These are phyloP conservation scores for Notarius lentiginosus DNA, from an alignment of 2,113 vertebrate species.

Conservation along the genomic window DNA sequence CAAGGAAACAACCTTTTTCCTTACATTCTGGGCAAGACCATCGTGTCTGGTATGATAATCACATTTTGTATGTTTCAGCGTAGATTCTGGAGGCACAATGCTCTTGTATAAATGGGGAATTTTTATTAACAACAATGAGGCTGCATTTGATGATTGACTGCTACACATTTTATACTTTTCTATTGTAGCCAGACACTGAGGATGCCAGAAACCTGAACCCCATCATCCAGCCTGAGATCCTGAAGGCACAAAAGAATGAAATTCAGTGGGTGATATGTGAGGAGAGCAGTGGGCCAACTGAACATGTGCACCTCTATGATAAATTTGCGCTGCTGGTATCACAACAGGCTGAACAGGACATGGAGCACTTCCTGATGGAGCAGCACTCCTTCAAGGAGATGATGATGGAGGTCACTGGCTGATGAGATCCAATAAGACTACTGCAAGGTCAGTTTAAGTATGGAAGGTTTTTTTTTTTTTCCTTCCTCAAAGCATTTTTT, in stretches of 20 bases:
- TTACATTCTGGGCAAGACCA: too few relatives aligned
- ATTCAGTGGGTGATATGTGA: slow-evolving; percentile 70
- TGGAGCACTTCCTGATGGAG: slow-evolving; percentile 76
- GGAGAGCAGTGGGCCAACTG: slow-evolving; percentile 71
- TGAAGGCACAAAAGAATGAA: slow-evolving; percentile 72
- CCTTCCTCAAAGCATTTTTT: not conserved
- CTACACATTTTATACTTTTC: not conserved
- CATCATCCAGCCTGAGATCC: slow-evolving; percentile 75
- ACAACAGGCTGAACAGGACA: slow-evolving; percentile 76
- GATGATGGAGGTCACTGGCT: slow-evolving; percentile 75
- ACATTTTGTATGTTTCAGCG: too few relatives aligned
- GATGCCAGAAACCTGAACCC: slow-evolving; percentile 62
- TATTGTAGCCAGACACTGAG: slow-evolving; percentile 63
- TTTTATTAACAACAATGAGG: too few relatives aligned
- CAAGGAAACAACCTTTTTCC: too few relatives aligned
- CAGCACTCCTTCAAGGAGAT: too few relatives aligned
- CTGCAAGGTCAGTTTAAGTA: slow-evolving; percentile 70
- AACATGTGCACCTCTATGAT: slow-evolving; percentile 75
- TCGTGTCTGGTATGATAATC: too few relatives aligned
- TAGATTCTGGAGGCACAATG: too few relatives aligned
- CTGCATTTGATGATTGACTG: not conserved
- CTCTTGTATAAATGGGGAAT: too few relatives aligned
- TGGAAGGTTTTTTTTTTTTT: not conserved
- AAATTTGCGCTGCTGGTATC: slow-evolving; percentile 78
- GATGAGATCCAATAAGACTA: slow-evolving; percentile 79